Evolutionary conservation across 2,797 vertebrate genomes (phyloP), one percentile per base, ranked within the genome.

Genomic region (Alectoris magna): DNA sequence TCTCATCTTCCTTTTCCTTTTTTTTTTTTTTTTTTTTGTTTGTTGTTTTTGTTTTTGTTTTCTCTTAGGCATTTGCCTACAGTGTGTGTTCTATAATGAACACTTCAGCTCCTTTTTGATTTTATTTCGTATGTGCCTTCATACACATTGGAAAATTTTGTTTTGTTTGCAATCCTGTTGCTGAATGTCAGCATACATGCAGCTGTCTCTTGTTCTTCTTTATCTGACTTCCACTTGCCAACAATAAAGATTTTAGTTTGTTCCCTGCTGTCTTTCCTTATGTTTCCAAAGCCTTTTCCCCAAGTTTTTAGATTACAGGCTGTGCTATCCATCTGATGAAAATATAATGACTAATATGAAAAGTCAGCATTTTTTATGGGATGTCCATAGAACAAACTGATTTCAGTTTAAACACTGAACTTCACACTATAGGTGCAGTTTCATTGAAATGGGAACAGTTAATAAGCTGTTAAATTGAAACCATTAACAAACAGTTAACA

Each of bases 1-100:
- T 58, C 3, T 9, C 8, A 36, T 6, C 9, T 2, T 4, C 1
- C 3, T 34, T 17, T 53, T 53, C 5, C 14, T 23, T 24, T 34
- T 16, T 36, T 17, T 29, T 41, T 55, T 4, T 29, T 7, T 49
- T n/a, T 12, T 29, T 29, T 36, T 19, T 43, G 24, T 14, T 12
- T 36, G n/a, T 60, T 53, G 9, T 53, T 46, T 39, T 5, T 29
- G n/a, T 23, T 7, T 43, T n/a, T 13, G 9, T 19, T 70, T 67
- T 73, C 12, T 78, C 5, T 53, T 34, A 62, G 14, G 5, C 6
- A 6, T 76, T 67, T 89, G 27, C 22, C 56, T 73, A 27, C 21
- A 76, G 27, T 16, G 9, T 31, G 4, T 39, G 3, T 44, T 77
- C n/a, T 67, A 21, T 53, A 82, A 85, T 29, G 5, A 93, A 53